These are phyloP conservation scores for Sternotherus odoratus DNA, from an alignment of 2,797 vertebrate genomes.

Conservation along the genomic window DNA sequence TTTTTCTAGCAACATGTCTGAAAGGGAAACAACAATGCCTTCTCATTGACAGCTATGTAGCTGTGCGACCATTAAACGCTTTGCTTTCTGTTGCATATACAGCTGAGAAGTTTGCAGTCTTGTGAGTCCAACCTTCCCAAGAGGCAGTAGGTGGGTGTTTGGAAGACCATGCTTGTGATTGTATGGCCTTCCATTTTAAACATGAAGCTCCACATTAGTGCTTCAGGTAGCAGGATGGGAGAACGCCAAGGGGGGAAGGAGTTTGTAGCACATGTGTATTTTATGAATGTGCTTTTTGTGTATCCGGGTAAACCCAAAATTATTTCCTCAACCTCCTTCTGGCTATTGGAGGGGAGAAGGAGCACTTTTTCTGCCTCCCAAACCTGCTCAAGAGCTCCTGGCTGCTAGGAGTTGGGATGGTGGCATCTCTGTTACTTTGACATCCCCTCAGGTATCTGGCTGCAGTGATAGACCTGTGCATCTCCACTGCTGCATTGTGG, in stretches of 20 bases:
- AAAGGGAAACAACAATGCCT: neutral
- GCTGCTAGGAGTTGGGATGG: neutral
- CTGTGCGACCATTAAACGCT: too few species aligned
- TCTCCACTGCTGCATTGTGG: neutral
- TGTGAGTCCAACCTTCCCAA: too few species aligned
- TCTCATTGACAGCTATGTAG: too few species aligned
- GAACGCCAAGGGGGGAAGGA: neutral
- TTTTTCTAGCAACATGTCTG: neutral
- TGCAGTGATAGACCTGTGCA: neutral
- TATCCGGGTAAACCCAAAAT: neutral
- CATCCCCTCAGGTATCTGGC: neutral
- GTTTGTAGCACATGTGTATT: accelerated
- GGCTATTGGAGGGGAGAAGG: neutral
- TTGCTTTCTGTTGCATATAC: too few species aligned
- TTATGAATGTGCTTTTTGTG: neutral
- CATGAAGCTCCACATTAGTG: neutral
- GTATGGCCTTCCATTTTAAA: neutral
- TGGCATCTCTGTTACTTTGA: neutral
- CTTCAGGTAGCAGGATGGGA: neutral
- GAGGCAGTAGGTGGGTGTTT: neutral
- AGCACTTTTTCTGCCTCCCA: neutral
- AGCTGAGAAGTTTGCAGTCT: too few species aligned
- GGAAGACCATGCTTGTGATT: accelerated
- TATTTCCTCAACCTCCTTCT: neutral
- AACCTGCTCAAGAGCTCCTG: neutral